Evolutionary conservation across 2,113 vertebrate species (phyloP).

Genomic region (Gasterosteus nipponicus): DNA sequence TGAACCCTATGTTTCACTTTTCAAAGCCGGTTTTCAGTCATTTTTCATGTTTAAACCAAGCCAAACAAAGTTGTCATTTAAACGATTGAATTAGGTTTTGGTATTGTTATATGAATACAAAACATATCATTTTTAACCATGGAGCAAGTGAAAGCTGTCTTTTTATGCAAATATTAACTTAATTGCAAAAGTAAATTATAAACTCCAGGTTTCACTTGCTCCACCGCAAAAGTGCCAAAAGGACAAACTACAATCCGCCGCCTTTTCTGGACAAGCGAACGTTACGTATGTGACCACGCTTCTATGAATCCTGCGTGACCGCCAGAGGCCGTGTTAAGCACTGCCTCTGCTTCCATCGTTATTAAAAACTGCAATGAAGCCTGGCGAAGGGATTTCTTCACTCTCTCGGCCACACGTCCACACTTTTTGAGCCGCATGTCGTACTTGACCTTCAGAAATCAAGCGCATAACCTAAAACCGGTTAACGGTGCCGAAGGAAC

Average conservation of each 20-base stretch:
- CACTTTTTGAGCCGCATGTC: constrained; percentile 5
- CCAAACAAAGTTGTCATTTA: not conserved
- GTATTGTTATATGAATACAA: not conserved
- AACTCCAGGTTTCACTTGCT: not conserved
- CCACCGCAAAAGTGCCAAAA: not conserved
- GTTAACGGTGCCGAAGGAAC: constrained; percentile 82
- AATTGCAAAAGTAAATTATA: not conserved
- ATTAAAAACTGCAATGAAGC: not conserved
- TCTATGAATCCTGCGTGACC: too few relatives aligned
- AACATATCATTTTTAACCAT: not conserved
- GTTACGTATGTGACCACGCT: too few relatives aligned
- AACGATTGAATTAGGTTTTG: not conserved
- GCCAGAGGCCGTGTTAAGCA: too few relatives aligned
- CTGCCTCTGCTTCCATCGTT: not conserved
- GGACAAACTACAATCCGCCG: not conserved
- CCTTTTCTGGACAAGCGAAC: not conserved
- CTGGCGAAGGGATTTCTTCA: not conserved
- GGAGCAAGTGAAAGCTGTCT: not conserved
- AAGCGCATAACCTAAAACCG: constrained; percentile 64
- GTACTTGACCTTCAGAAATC: constrained; percentile 67
- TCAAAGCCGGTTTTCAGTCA: not conserved
- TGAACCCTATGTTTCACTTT: not conserved
- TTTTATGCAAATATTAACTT: not conserved
- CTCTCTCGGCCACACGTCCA: not conserved
- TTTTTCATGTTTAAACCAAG: not conserved